Evolutionary conservation across 2,113 vertebrate genomes (phyloP).

Genomic region (Leptosomus discolor): DNA sequence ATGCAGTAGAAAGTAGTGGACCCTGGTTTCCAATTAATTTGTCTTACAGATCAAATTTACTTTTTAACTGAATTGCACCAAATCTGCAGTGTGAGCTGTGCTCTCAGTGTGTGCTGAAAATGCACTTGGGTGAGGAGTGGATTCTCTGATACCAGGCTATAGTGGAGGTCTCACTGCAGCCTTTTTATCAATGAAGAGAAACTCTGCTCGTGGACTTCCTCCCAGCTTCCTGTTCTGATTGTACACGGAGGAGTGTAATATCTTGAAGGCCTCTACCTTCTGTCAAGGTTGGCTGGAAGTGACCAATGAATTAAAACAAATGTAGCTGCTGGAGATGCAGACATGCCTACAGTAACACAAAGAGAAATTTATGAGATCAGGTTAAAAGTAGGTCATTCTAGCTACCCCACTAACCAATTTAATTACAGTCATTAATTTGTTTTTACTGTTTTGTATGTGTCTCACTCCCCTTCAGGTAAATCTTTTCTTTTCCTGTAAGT

Average conservation of each 20-base stretch:
- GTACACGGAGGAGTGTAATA: neutral
- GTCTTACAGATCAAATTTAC: neutral
- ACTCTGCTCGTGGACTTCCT: neutral
- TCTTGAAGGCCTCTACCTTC: neutral
- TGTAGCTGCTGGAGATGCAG: neutral
- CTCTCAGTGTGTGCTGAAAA: neutral
- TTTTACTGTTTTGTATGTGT: neutral
- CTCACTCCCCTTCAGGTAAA: neutral
- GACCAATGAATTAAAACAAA: neutral
- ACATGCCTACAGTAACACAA: neutral
- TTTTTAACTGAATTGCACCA: neutral
- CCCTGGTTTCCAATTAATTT: neutral
- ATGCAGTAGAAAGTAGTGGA: neutral
- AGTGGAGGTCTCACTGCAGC: fast-evolving
- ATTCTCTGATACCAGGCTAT: neutral
- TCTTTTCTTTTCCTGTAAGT: neutral
- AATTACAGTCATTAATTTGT: neutral
- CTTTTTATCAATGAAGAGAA: neutral
- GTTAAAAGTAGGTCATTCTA: neutral
- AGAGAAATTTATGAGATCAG: neutral
- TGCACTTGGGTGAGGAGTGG: neutral
- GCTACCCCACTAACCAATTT: neutral
- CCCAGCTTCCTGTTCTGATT: neutral
- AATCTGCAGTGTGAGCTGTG: neutral
- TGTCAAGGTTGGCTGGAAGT: neutral